Evolutionary conservation across 2,797 vertebrate species (phyloP).

Genomic region (Enteromius thamalakanensis): DNA sequence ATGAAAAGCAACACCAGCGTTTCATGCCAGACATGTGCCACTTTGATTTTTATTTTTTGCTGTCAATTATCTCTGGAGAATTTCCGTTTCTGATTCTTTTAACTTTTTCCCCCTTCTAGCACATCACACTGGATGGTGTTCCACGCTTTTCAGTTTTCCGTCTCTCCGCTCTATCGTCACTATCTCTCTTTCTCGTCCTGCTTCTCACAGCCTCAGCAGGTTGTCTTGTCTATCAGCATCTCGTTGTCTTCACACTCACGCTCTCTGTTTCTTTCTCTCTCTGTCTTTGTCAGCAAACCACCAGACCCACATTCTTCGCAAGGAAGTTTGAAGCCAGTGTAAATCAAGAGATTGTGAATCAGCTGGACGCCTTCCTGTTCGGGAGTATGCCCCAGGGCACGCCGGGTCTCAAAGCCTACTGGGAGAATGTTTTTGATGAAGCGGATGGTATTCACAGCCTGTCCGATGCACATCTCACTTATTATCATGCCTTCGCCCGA

Average conservation of each 20-base stretch:
- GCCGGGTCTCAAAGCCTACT: conserved; percentile 87
- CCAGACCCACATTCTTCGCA: conserved; percentile 96
- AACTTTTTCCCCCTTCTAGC: background rate
- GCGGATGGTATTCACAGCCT: conserved; percentile 86
- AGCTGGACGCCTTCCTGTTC: conserved; percentile 91
- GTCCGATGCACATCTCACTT: conserved; percentile 86
- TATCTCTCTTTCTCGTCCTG: conserved; percentile 21
- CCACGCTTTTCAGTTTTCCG: conserved; percentile 23
- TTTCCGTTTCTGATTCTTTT: conserved; percentile 38
- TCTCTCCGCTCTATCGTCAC: conserved; percentile 20
- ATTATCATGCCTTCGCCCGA: conserved; percentile 90
- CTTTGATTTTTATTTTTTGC: conserved; percentile 60
- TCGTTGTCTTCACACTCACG: conserved; percentile 29
- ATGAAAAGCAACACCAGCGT: conserved; percentile 39
- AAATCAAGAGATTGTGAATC: conserved; percentile 96
- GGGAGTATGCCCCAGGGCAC: conserved; percentile 86
- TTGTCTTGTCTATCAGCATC: conserved; percentile 25
- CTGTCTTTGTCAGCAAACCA: conserved; percentile 84
- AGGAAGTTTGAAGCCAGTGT: conserved; percentile 98
- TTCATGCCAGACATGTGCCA: conserved; percentile 43
- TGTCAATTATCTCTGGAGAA: conserved; percentile 56
- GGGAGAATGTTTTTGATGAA: conserved; percentile 94
- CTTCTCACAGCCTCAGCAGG: conserved; percentile 38
- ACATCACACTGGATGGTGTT: conserved; percentile 15
- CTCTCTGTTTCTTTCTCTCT: conserved; percentile 25